Evolutionary conservation across 2,888 invertebrate species (phyloP), one percentile per base, ranked within the genome.

Genomic region (Micoletzkya japonica): DNA sequence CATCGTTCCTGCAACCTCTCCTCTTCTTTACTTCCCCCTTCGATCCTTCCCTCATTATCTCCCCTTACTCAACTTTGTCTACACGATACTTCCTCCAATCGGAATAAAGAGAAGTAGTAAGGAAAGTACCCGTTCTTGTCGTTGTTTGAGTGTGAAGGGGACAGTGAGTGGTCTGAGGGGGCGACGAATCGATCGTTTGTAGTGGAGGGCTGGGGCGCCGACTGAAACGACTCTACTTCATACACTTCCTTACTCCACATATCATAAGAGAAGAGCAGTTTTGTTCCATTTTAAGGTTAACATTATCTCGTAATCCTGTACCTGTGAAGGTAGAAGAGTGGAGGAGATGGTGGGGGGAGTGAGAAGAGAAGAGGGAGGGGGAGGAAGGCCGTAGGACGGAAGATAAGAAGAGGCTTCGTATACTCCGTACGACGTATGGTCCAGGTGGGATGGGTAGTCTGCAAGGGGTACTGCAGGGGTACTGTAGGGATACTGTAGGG

Each of bases 1-100:
- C 77, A 32, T 76, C 77, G 34, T 74, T 10, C 54, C 24, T 54
- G 26, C 10, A 44, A 14, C 44, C n/a, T n/a, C n/a, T n/a, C n/a
- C n/a, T n/a, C n/a, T n/a, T n/a, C n/a, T n/a, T n/a, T n/a, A n/a
- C n/a, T n/a, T n/a, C n/a, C n/a, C n/a, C n/a, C n/a, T n/a, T n/a
- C n/a, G n/a, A n/a, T n/a, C n/a, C n/a, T n/a, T 44, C 44, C 20
- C 20, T 44, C 44, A 44, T 20, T 44, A 14, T 14, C 44, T 44
- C 20, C 10, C 44, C 10, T 10, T 44, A 14, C 10, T 10, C 10
- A 10, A 44, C 44, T 44, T 14, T 44, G 44, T 44, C 10, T 44
- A 20, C 10, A 14, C 20, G 10, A 44, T 20, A 44, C 20, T 14
- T 44, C 10, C 44, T 44, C 44, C n/a, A n/a, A n/a, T n/a, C n/a